Evolutionary conservation across 2,797 vertebrate species (phyloP), one percentile per base, ranked within the genome.

Genomic region (Pelodytes ibericus): DNA sequence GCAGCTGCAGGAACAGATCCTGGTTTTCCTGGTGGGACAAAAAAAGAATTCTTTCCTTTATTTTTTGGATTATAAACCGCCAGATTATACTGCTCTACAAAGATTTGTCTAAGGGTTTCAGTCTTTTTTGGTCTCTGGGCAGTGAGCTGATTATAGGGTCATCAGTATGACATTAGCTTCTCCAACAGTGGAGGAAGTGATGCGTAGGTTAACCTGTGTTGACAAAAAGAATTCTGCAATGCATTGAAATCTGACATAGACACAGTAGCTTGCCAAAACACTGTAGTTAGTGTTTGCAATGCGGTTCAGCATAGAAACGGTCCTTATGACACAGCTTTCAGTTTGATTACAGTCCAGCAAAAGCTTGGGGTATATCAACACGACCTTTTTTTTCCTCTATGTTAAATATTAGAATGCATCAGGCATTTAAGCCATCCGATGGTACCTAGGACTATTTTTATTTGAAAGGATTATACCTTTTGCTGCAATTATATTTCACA

Each of bases 1-100:
- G 71, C 75, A 78, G 76, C 63, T 78, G 76, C 70, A 72, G 44
- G 56, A 72, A 56, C 69, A 73, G 63, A 68, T 67, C 63, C 62
- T 72, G 62, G 68, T 78, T 72, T 67, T 72, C 70, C 74, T 61
- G 65, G 49, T 78, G 76, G 76, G 56, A 72, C 22, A 67, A 53
- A 44, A 68, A 61, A 64, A 36, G 8, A 67, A 68, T 72, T 25
- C 22, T 68, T 56, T 7, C 31, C 56, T 68, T 78, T 73, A 78
- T 67, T 72, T 39, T n/a, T 68, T 61, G 76, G 63, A 61, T 66
- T 31, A 56, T 22, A 26, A 9, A 61, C 36, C 41, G 41, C 56
- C 53, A 66, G 20, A 30, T 62, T 61, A 67, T 44, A 18, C 31
- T 53, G 31, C 51, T 26, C 36, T 60, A 44, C 70, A 68, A 66